A percentile compares a stretch with the other conserved stretches of the same genome.
These are phyloP conservation scores for Sebastes diaconus DNA, from an alignment of 2,797 vertebrate genomes.

Conservation along the genomic window DNA sequence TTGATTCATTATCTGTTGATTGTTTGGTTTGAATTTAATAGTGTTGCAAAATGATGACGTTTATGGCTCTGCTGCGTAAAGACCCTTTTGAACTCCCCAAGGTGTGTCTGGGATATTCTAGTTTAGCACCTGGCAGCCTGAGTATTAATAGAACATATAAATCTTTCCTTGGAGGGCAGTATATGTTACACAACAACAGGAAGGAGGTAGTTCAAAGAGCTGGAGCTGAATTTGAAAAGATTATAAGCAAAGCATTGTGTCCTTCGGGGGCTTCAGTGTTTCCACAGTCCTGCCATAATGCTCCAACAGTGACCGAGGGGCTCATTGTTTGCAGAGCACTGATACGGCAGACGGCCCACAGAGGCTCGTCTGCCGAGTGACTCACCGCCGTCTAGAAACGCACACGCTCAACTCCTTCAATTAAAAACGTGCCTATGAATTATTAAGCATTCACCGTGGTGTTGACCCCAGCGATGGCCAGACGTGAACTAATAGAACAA, in stretches of 20 bases:
- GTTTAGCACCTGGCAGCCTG: constrained; percentile 36
- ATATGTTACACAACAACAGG: constrained; percentile 31
- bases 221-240: constrained; percentile 40
- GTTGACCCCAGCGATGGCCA: constrained; percentile 36
- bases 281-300: constrained; percentile 3
- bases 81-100: constrained; percentile 6
- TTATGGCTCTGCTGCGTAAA: background rate
- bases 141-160: constrained; percentile 57
- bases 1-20: background rate
- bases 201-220: constrained; percentile 40
- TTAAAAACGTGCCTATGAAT: constrained; percentile 65
- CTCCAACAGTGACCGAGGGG: constrained; percentile 15
- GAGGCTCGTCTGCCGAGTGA: constrained; percentile 46
- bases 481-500: constrained; percentile 27
- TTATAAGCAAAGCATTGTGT: constrained; percentile 1
- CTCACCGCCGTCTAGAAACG: constrained; percentile 46
- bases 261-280: constrained; percentile 17
- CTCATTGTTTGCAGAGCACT: constrained; percentile 39
- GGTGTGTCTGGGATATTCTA: constrained; percentile 40
- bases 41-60: background rate
- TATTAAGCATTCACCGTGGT: constrained; percentile 50
- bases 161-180: constrained; percentile 29
- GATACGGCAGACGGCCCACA: constrained; percentile 35
- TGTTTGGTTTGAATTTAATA: background rate
- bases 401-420: constrained; percentile 31